Base-by-base conservation (phyloP, 2,797 vertebrate genomes). In the Limosa lapponica region DNA sequence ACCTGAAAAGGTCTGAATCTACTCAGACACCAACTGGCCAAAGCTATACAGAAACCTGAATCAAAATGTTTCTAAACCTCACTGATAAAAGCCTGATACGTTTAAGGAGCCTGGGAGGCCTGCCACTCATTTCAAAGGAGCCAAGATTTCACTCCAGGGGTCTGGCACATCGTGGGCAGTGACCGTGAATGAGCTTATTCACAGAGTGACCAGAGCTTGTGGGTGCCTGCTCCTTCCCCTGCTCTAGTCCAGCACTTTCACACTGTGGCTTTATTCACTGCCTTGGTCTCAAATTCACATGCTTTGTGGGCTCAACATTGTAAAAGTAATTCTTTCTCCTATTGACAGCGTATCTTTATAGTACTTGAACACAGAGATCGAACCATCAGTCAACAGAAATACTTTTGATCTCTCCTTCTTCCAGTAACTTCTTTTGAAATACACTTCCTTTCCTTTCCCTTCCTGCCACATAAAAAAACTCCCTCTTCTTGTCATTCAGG, bases 61-160 rank as follows among this genome's bases (percentile, higher is more conserved):
- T 62, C 37, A 51, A 83, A 93, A 78, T 13, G 36, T 65, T 69
- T 88, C 82, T 90, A 36, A 94, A 74, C 30, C 19, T 81, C 74
- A 27, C 70, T 72, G 85, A 91, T 90, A 93, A 86, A 95, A 87
- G 54, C 32, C 59, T 55, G 39, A 74, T 84, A 82, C 3, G 7
- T 81, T 69, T 90, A 27, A 77, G 85, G 51, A 74, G 67, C 18
- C 52, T 77, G 64, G 74, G 64, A 96, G 59, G 55, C 59, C 49
- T 90, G 72, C 65, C 91, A 90, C 34, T 66, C 39, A 9, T 81
- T 87, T 64, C 49, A 82, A 28, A 86, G 58, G 39, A 94, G 91
- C 91, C 91, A 95, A 64, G 80, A 44, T 91, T 95, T 95, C 73
- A 67, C 85, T 82, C 89, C 66, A 79, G 72, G 85, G 20, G 49